Conservation (phyloP, 1,140 invertebrate species). For the Aphaenogaster floridana region DNA sequence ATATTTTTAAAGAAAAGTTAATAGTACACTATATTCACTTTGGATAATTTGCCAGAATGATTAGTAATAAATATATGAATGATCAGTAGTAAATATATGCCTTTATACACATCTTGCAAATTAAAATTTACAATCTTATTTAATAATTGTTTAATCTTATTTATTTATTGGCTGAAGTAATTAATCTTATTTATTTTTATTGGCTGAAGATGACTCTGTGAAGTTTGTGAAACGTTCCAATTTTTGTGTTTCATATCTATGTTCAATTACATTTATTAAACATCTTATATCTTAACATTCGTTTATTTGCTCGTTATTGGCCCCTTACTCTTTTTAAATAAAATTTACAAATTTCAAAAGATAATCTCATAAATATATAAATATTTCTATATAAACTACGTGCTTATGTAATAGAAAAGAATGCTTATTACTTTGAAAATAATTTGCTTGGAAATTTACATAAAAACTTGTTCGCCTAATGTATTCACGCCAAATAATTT, state of each 20-base stretch:
- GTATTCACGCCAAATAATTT: slow-evolving; percentile 8
- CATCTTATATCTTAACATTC: no score
- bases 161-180: no score
- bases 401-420: neutral
- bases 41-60: neutral
- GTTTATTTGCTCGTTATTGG: no score
- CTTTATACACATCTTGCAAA: neutral
- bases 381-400: neutral
- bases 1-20: neutral
- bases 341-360: neutral
- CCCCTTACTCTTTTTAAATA: neutral
- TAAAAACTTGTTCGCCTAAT: neutral
- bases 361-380: neutral
- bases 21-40: neutral
- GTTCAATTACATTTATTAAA: no score
- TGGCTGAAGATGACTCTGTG: no score
- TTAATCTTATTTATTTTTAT: no score
- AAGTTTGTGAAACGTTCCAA: no score
- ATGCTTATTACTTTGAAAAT: slow-evolving; percentile 3
- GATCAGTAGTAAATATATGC: neutral
- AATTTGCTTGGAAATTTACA: neutral
- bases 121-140: neutral
- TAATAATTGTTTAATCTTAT: no score
- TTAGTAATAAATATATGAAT: neutral
- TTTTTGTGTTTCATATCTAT: no score